Evolutionary conservation across 2,113 vertebrate species (phyloP), one percentile per base, ranked within the genome.

Genomic region (Chloroceryle aenea): DNA sequence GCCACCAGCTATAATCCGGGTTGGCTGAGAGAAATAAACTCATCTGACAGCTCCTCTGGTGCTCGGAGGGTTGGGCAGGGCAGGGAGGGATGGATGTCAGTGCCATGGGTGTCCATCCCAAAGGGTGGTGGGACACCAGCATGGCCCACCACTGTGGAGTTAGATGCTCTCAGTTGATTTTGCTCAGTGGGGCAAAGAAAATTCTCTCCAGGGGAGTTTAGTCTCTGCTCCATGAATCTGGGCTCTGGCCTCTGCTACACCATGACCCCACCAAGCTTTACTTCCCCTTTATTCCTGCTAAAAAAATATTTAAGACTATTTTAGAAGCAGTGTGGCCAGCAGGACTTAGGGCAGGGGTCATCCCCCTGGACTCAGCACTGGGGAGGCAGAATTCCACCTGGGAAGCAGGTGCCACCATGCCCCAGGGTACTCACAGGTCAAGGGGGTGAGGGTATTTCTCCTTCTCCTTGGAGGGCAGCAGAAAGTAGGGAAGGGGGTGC

Each of bases 401-500:
- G 32, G 26, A 45, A 7, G 0, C 7, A 17, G 21, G 25, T 68
- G 45, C 55, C 32, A 40, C 27, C 55, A 32, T 1, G 3, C 69
- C 22, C 38, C 4, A 15, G 30, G n/a, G 53, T 74, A 97, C 97
- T 98, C 85, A 97, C 97, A 96, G 69, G 83, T 97, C 84, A 0
- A 97, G 93, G 6, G 98, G 97, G 25, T 97, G 64, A 6, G 97
- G 97, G 23, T 93, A 95, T 22, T 47, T 93, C 2, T 97, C 96
- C 34, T 15, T 36, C n/a, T 97, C 97, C 72, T 43, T 96, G 36
- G 78, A 68, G 3, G 98, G 98, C 77, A 98, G 69, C 72, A 97
- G 53, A 14, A 98, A 98, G 94, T 97, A 97, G 14, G 97, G 96
- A 14, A 98, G 93, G 11, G 14, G 48, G 16, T 85, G 56, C 22